Base-by-base conservation (phyloP, 1,140 invertebrate genomes). In the Diabrotica virgifera region DNA sequence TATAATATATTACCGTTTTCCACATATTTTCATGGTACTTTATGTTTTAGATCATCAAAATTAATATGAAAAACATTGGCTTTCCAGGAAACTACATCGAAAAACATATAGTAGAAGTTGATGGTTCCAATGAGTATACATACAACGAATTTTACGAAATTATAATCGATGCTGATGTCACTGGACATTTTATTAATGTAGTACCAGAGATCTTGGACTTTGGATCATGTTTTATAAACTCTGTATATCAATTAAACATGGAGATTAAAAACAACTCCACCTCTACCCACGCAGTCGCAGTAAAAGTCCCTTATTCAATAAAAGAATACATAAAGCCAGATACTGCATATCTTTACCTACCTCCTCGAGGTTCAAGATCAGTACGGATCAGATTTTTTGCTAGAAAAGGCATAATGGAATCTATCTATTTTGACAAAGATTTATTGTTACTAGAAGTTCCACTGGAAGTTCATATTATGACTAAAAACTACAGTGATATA, bases 161-260 rank as follows among this genome's bases (percentile, higher is more conserved):
- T 10, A 51, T 66, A 3, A 52, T 73, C 6, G 46, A 53, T 10
- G 67, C 69, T 1, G 72, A 76, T 59, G 69, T 68, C 6, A 70
- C 61, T 9, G 67, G 68, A 6, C 66, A 70, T 58, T 73, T 76
- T 50, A 62, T 76, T 10, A 59, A 52, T 35, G 37, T 68, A 5
- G 35, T 13, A 0, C 71, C 72, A 5, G 66, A 65, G n/a, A 46
- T 69, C 2, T 37, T 76, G 11, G 74, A 76, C 56, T 76, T 71
- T 63, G 68, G 68, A 10, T 62, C 65, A 0, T 76, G 74, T 38
- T 59, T 63, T 10, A 63, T 70, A n/a, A 66, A 69, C 14, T 70
- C 70, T 8, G 63, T 66, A n/a, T 76, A 76, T 63, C 73, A 74
- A 59, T 14, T 70, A 51, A 63, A 40, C n/a, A 73, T 73, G 40